Conservation (phyloP, 2,888 invertebrate genomes). For the Acleris cristana region DNA sequence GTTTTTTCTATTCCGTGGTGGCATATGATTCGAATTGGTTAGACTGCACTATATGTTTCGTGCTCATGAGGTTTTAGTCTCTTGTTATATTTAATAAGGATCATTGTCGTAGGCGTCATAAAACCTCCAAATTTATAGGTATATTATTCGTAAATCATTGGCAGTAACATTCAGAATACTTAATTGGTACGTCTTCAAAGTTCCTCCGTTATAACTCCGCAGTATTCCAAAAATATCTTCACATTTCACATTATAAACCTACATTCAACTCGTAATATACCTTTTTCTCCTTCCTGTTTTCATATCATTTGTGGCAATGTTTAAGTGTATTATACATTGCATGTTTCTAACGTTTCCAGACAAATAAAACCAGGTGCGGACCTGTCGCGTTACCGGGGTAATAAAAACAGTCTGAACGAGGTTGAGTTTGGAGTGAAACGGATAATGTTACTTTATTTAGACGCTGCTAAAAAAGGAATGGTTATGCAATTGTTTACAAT, state of each 20-base stretch:
- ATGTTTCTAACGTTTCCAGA: constrained; percentile 5
- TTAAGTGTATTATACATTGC: constrained; percentile 15
- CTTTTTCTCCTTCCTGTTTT: constrained; percentile 9
- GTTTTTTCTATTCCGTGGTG: too few species aligned
- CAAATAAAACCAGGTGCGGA: constrained; percentile 5
- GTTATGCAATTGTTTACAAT: background rate
- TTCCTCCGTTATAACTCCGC: background rate
- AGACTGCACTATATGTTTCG: too few species aligned
- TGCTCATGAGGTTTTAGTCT: too few species aligned
- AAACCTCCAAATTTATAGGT: too few species aligned
- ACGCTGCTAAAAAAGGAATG: background rate
- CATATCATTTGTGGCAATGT: constrained; percentile 13
- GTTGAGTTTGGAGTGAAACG: background rate
- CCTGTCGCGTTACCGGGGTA: constrained; percentile 2
- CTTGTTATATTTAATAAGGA: too few species aligned
- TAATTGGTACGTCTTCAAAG: background rate
- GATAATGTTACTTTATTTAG: constrained; percentile 1
- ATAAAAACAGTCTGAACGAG: constrained; percentile 12
- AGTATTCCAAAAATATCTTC: background rate
- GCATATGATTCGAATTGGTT: too few species aligned
- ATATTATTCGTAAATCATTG: too few species aligned
- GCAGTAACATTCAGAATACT: too few species aligned
- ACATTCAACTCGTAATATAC: background rate
- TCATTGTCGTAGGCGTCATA: too few species aligned
- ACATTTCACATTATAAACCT: background rate